phyloP scores from a whole-genome alignment of 2,888 invertebrate genomes.

The Philaethria dido region DNA sequence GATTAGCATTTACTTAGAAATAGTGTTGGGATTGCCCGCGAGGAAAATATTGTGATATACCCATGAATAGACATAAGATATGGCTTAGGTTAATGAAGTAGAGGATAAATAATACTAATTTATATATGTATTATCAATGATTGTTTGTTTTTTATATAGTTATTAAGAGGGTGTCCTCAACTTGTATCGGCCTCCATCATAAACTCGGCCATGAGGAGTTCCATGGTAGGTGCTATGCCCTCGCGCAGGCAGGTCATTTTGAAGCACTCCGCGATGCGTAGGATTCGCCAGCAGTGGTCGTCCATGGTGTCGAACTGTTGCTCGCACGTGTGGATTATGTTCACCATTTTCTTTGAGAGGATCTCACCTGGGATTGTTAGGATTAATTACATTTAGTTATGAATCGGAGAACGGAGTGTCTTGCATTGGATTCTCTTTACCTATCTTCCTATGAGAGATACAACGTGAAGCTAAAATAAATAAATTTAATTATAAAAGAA shows the following conservation, averaged over 20 bases:
- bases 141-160: no score
- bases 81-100: not conserved
- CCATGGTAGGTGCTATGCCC: constrained; percentile 68
- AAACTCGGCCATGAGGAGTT: constrained; percentile 68
- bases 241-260: constrained; percentile 55
- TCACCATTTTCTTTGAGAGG: constrained; percentile 62
- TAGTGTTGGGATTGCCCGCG: not conserved
- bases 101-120: no score
- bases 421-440: no score
- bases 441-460: no score
- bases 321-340: constrained; percentile 66
- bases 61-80: not conserved
- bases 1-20: not conserved
- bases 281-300: constrained; percentile 72
- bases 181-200: constrained; percentile 65
- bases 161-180: constrained; percentile 33
- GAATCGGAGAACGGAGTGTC: no score
- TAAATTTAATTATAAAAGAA: no score
- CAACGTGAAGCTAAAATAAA: no score
- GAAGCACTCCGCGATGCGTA: constrained; percentile 71
- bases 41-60: not conserved
- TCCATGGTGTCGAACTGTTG: constrained; percentile 55
- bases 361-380: constrained; percentile 60
- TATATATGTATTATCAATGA: no score
- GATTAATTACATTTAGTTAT: no score